phyloP scores from a whole-genome alignment of 2,113 vertebrate species.

The Mormoops blainvillei region DNA sequence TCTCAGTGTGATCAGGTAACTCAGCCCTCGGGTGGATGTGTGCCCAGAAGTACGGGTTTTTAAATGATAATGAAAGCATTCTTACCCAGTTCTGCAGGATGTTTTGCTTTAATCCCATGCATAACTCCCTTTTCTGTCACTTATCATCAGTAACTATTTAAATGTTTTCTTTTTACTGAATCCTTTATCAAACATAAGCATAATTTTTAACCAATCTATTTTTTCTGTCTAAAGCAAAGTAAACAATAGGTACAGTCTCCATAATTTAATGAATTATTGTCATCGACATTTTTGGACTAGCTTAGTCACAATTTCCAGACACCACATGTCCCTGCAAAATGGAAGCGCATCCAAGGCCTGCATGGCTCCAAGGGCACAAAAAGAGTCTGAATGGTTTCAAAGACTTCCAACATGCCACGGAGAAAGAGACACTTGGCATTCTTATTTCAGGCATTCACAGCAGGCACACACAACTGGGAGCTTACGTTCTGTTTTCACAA shows the following conservation, averaged over 20 bases:
- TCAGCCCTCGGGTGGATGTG: not conserved
- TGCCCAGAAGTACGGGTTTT: not conserved
- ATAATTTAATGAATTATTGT: conserved; percentile 26
- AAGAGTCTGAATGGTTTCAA: not conserved
- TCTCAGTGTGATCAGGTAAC: not conserved
- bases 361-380: not conserved
- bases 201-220: not conserved
- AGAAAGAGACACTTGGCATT: not conserved
- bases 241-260: not conserved
- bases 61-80: not conserved
- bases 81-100: not conserved
- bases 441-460: not conserved
- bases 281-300: conserved; percentile 33
- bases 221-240: conserved; percentile 38
- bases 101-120: not conserved
- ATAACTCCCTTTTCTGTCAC: not conserved
- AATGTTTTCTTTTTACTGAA: not conserved
- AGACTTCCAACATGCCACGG: not conserved
- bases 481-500: not conserved
- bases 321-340: not conserved
- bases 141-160: not conserved
- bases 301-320: not conserved
- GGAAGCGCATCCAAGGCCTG: not conserved
- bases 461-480: not conserved
- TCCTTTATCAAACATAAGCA: not conserved